These are phyloP conservation scores for Anthophora plumipes DNA, from an alignment of 2,888 invertebrate genomes.

Conservation along the genomic window DNA sequence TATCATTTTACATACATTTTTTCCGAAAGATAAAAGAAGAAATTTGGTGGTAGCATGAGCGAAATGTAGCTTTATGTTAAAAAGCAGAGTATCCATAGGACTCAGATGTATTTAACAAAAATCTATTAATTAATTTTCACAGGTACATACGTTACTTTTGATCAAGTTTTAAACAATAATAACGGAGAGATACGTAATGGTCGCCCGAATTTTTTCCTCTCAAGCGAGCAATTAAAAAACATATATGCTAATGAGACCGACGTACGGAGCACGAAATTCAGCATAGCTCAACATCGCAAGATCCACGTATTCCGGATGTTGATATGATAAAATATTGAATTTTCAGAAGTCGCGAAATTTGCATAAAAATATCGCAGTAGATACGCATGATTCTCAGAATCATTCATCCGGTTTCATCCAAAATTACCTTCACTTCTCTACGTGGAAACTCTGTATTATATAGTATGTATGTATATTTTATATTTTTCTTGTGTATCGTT, in stretches of 20 bases:
- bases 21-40: not conserved
- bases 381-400: not conserved
- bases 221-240: conserved; percentile 34
- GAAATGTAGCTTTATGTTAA: not conserved
- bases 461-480: no score
- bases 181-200: not conserved
- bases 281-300: not conserved
- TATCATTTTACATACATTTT: not conserved
- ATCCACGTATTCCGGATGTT: not conserved
- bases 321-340: conserved; percentile 32
- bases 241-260: conserved; percentile 35
- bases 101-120: not conserved
- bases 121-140: not conserved
- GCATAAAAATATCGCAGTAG: conserved; percentile 2
- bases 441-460: not conserved
- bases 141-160: not conserved
- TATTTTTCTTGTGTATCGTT: no score
- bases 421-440: not conserved
- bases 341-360: conserved; percentile 15
- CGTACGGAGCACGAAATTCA: conserved; percentile 11
- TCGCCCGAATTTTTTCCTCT: not conserved
- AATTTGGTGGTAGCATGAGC: not conserved
- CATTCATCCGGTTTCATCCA: conserved; percentile 10
- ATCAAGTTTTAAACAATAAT: not conserved
- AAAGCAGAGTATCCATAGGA: no score